Evolutionary conservation across 2,797 vertebrate genomes (phyloP), one percentile per base, ranked within the genome.

Genomic region (Scleropages formosus): DNA sequence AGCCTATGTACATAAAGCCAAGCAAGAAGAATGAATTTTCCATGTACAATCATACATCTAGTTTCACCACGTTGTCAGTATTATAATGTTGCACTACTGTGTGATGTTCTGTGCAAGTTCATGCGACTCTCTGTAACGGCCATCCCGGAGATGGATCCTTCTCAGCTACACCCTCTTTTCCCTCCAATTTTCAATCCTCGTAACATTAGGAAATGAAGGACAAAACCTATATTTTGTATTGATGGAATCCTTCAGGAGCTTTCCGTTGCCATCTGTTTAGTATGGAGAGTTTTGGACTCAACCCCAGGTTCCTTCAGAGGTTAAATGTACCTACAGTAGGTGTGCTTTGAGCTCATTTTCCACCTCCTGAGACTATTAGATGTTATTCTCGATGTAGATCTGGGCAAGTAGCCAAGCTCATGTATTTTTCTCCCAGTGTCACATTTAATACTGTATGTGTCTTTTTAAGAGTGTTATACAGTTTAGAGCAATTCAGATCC

Each of bases 401-500:
- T 49, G 47, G 67, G 59, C 67, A 49, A 13, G 31, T 46, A 44
- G 66, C 65, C 66, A 69, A 27, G 10, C 60, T 31, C 13, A 46
- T 63, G 44, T 27, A 12, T 76, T 62, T 51, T 27, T 27, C 46
- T 64, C 49, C 16, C 66, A 22, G 7, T 24, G 20, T 6, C 44
- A 4, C 69, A 63, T 71, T 72, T 9, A 39, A 3, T 46, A 31
- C 46, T 56, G n/a, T 47, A 26, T 47, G 13, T 51, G 44, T 22
- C 20, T 44, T n/a, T 75, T 66, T 20, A 67, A 66, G 20, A 49
- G 56, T 39, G 60, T 47, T 46, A 15, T 47, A n/a, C 8, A 72
- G 15, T 39, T 56, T 16, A 75, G 46, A 66, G 79, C 74, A 80
- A 24, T 27, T 49, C 47, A 56, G 26, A 65, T 67, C 16, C 67